Conservation (phyloP, 1,140 invertebrate species). For the Drosophila carrolli region DNA sequence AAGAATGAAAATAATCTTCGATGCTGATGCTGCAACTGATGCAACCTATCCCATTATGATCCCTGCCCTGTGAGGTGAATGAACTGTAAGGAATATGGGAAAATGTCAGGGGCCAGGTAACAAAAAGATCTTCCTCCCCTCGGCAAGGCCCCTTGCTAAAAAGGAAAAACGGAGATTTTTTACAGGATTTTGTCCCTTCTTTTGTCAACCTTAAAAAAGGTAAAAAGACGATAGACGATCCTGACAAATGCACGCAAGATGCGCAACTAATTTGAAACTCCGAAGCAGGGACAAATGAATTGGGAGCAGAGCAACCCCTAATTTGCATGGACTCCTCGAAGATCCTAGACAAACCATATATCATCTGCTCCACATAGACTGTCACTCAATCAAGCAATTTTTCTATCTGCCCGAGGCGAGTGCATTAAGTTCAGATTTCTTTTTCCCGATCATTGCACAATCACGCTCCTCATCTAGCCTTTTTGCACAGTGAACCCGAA, state of each 20-base stretch:
- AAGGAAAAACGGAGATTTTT: constrained; percentile 33
- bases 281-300: constrained; percentile 34
- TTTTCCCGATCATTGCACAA: constrained; percentile 53
- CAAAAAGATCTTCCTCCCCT: constrained; percentile 27
- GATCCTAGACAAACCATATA: constrained; percentile 6
- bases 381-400: constrained; percentile 61
- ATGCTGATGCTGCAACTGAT: constrained; percentile 26
- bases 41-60: constrained; percentile 25
- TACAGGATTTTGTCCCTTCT: constrained; percentile 43
- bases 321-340: constrained; percentile 25
- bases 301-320: constrained; percentile 42
- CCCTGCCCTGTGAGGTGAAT: constrained; percentile 47
- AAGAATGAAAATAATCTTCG: constrained; percentile 22
- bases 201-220: constrained; percentile 51
- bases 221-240: constrained; percentile 15
- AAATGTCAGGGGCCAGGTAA: constrained; percentile 55
- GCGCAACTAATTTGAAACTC: constrained; percentile 59
- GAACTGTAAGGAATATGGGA: constrained; percentile 57
- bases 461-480: constrained; percentile 76
- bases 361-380: constrained; percentile 17
- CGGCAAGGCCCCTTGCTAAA: constrained; percentile 16
- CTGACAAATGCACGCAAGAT: constrained; percentile 32
- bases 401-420: constrained; percentile 28
- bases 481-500: constrained; percentile 68
- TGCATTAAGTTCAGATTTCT: constrained; percentile 44